Evolutionary conservation across 2,888 invertebrate species (phyloP).

Genomic region (Stenurella melanura): DNA sequence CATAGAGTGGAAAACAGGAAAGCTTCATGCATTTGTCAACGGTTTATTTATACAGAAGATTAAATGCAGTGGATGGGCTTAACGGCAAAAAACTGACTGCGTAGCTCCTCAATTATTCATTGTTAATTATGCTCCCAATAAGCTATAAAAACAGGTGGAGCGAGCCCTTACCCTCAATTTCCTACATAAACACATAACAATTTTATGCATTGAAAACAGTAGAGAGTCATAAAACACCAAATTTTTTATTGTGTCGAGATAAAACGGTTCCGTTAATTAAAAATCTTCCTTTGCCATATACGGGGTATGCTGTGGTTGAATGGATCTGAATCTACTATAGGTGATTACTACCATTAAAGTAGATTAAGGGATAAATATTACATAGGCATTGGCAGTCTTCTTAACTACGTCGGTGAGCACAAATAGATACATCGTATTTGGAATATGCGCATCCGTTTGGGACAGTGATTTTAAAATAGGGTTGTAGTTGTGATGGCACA

Average conservation of each 20-base stretch:
- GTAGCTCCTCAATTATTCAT: background rate
- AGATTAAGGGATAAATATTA: too few relatives aligned
- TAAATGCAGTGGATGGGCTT: background rate
- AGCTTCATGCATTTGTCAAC: background rate
- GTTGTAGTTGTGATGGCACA: too few relatives aligned
- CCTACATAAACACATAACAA: background rate
- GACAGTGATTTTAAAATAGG: too few relatives aligned
- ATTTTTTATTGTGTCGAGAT: slow-evolving; percentile 2
- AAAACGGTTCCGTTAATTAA: background rate
- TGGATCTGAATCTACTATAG: background rate
- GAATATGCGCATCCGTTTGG: too few relatives aligned
- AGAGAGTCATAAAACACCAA: background rate
- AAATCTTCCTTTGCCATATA: background rate
- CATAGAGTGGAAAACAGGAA: background rate
- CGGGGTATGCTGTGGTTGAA: background rate
- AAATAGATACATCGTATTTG: too few relatives aligned
- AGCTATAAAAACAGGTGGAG: slow-evolving; percentile 3
- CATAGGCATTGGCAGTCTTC: too few relatives aligned
- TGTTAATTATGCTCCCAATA: slow-evolving; percentile 7
- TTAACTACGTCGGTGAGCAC: too few relatives aligned
- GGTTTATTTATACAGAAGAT: background rate
- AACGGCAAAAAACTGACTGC: background rate
- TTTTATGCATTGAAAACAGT: background rate
- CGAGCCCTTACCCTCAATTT: background rate
- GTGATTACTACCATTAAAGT: too few relatives aligned